Evolutionary conservation across 2,888 invertebrate species (phyloP).

Genomic region (Drymonia ruficornis): DNA sequence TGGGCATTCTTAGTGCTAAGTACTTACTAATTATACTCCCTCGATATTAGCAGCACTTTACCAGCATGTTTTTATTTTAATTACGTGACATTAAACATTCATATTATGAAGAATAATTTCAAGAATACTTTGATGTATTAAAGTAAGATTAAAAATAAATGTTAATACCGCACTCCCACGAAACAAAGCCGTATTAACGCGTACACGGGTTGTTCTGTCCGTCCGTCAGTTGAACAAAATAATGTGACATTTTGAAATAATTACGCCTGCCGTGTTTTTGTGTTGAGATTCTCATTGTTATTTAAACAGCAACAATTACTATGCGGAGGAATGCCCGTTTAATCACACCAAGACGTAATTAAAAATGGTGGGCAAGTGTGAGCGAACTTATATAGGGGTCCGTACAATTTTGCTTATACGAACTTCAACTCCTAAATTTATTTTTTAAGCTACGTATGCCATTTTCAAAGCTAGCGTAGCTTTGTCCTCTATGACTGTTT

Average conservation of each 20-base stretch:
- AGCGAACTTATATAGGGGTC: neutral
- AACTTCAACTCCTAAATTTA: too few species aligned
- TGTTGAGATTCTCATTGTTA: slow-evolving; percentile 43
- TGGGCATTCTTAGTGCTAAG: neutral
- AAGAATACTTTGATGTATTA: neutral
- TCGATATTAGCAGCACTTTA: neutral
- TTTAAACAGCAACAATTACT: slow-evolving; percentile 34
- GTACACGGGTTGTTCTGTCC: slow-evolving; percentile 24
- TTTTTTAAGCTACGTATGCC: too few species aligned
- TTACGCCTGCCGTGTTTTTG: slow-evolving; percentile 33
- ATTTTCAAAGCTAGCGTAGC: too few species aligned
- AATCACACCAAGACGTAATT: slow-evolving; percentile 37
- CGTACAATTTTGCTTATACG: neutral
- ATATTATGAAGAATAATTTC: too few species aligned
- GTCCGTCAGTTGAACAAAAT: slow-evolving; percentile 43
- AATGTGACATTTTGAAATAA: slow-evolving; percentile 64
- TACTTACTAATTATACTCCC: neutral
- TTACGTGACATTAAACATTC: neutral
- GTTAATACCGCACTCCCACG: slow-evolving; percentile 38
- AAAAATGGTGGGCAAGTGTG: slow-evolving; percentile 9
- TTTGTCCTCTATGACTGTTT: too few species aligned
- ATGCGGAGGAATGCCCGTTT: slow-evolving; percentile 43
- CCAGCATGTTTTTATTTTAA: neutral
- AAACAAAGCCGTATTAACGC: slow-evolving; percentile 39
- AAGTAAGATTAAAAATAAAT: neutral